Base-by-base conservation (phyloP, 2,113 vertebrate species). In the Podiceps cristatus region DNA sequence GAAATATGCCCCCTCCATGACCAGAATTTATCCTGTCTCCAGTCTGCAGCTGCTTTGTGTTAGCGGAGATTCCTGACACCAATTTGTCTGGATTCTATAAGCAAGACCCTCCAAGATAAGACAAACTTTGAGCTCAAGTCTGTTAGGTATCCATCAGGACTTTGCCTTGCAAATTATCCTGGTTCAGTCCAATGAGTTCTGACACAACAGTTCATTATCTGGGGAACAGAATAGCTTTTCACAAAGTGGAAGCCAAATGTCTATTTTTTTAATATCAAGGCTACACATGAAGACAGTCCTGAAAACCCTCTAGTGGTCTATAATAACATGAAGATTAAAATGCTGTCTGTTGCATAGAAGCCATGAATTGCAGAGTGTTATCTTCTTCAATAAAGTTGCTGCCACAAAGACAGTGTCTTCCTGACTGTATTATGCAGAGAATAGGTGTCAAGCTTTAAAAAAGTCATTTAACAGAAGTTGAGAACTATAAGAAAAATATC, bases 281-380 rank as follows among this genome's bases (percentile, higher is more conserved):
- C 9, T 80, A n/a, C 31, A 44, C 10, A 47, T 19, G 29, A 93
- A 86, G 37, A 69, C 37, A 80, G 18, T 37, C 44, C 64, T 84
- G 25, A 90, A 93, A 83, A 77, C 17, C 47, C 31, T 83, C n/a
- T 88, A 58, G 78, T 74, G 55, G 63, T 79, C 52, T 86, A 16
- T 40, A 90, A 80, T 66, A 90, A 37, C 14, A 45, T n/a, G 35
- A 86, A 90, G 55, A 88, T 86, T 95, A 88, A 93, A 95, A 92
- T 63, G 29, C 50, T 86, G 44, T 64, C 45, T 83, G 44, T 53
- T 68, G 37, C 78, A 59, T 27, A 66, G 67, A 63, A 90, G n/a
- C 25, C 33, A 28, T 25, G 18, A 52, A 67, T 63, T 84, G 37
- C 44, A 59, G 42, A 73, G 31, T 10, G 10, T 69, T 80, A 47